These are phyloP conservation scores for Phortica variegata DNA, from an alignment of 1,140 invertebrate species.

Conservation along the genomic window DNA sequence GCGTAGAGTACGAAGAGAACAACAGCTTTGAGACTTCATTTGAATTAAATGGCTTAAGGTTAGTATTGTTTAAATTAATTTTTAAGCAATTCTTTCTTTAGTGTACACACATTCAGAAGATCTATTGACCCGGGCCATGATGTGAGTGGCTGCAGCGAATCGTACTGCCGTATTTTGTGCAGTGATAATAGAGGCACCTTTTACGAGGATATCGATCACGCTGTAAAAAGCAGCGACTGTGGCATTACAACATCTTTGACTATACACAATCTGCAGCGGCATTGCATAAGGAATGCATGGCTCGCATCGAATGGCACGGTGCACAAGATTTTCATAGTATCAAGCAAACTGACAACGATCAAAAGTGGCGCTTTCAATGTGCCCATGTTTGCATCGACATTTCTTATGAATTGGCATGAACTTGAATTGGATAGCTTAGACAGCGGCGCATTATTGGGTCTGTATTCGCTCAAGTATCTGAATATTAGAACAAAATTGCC, in stretches of 20 bases:
- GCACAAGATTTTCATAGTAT: constrained; percentile 15
- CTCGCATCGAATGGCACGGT: constrained; percentile 6
- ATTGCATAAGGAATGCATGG: constrained; percentile 19
- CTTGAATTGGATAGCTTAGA: constrained; percentile 18
- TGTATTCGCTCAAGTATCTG: constrained; percentile 24
- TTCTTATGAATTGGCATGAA: constrained; percentile 20
- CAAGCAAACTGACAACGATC: constrained; percentile 14
- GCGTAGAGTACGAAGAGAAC: neutral
- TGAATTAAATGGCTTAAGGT: no score
- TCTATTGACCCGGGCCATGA: no score
- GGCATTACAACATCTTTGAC: constrained; percentile 4
- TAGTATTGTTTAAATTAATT: no score
- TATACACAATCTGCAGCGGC: constrained; percentile 9
- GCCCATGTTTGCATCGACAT: constrained; percentile 21
- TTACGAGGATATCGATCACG: constrained; percentile 6
- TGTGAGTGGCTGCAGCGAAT: constrained; percentile 16
- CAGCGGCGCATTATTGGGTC: constrained; percentile 26
- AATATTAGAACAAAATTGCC: constrained; percentile 23
- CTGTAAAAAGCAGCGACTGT: constrained; percentile 10
- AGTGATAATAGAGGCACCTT: constrained; percentile 1
- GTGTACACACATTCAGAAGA: no score
- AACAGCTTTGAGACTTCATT: no score
- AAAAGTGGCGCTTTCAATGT: constrained; percentile 23
- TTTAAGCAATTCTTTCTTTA: no score
- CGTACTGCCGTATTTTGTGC: constrained; percentile 18